Percentiles rank a stretch among this genome's conserved stretches.
Evolutionary conservation across 1,140 invertebrate genomes (phyloP).

Genomic region (Ceratosolen solmsi): DNA sequence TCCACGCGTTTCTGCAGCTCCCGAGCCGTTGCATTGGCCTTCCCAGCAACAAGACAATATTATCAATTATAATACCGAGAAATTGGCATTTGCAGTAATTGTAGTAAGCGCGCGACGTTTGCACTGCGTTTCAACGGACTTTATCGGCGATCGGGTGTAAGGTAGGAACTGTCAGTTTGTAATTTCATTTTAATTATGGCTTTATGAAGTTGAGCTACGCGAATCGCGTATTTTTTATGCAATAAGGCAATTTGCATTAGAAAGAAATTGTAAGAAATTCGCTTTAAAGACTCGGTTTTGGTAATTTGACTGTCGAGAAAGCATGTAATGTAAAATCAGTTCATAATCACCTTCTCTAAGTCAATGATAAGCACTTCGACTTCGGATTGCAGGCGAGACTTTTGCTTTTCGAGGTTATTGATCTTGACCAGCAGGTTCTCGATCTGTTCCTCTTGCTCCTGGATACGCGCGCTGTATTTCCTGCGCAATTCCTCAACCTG

Average conservation of each 20-base stretch:
- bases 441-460: slow-evolving; percentile 97
- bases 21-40: slow-evolving; percentile 93
- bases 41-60: background rate
- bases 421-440: slow-evolving; percentile 93
- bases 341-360: slow-evolving; percentile 85
- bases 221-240: background rate
- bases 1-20: slow-evolving; percentile 93
- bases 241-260: no score
- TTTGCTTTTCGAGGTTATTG: slow-evolving; percentile 94
- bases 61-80: background rate
- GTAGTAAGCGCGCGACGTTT: no score
- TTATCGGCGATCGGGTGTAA: no score
- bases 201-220: no score
- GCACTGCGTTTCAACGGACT: no score
- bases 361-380: slow-evolving; percentile 98
- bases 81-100: no score
- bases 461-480: slow-evolving; percentile 92
- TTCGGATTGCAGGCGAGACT: slow-evolving; percentile 95
- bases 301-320: no score
- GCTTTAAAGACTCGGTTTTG: no score
- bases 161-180: no score
- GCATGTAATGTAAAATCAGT: no score
- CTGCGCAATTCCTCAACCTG: slow-evolving; percentile 88
- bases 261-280: no score
- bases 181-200: background rate